A percentile compares a stretch with the other conserved stretches of the same genome.
Evolutionary conservation across 30 jellyfish, hydroid and myxozoan species (phyloP).

Genomic region (Chrysaora quinquecirrha): DNA sequence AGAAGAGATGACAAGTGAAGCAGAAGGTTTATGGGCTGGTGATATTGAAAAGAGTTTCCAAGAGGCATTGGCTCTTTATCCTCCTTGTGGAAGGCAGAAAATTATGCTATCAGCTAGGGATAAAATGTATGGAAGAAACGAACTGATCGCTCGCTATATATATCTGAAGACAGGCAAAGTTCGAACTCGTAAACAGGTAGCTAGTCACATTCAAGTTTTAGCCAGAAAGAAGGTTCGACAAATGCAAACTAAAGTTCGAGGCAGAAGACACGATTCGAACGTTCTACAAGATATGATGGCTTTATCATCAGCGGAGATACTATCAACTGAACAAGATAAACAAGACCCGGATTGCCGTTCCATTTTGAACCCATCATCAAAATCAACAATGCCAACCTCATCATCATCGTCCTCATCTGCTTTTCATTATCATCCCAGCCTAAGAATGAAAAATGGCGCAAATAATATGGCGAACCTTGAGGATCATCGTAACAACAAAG

Average conservation of each 20-base stretch:
- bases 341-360: not conserved
- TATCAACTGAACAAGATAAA: slow-evolving; percentile 57
- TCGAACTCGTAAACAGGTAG: slow-evolving; percentile 97
- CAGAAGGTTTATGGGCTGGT: slow-evolving; percentile 99
- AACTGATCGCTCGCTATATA: slow-evolving; percentile 91
- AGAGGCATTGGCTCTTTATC: slow-evolving; percentile 95
- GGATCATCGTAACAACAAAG: slow-evolving; percentile 9
- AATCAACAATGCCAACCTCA: not conserved
- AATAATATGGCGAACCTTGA: not conserved
- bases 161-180: slow-evolving; percentile 91
- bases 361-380: not conserved
- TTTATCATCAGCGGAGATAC: slow-evolving; percentile 73
- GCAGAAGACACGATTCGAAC: slow-evolving; percentile 26
- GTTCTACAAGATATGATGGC: slow-evolving; percentile 59
- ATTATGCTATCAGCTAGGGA: slow-evolving; percentile 97
- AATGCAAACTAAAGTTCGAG: slow-evolving; percentile 71
- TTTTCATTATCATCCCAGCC: slow-evolving; percentile 52
- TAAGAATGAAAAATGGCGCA: slow-evolving; percentile 37
- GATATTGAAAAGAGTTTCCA: slow-evolving; percentile 93
- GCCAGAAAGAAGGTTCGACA: slow-evolving; percentile 93
- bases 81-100: slow-evolving; percentile 99
- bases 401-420: slow-evolving; percentile 37
- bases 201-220: slow-evolving; percentile 97
- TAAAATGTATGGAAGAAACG: slow-evolving; percentile 98
- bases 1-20: slow-evolving; percentile 61